Evolutionary conservation across 2,888 invertebrate genomes (phyloP), one percentile per base, ranked within the genome.

Genomic region (Trichogramma evanescens): DNA sequence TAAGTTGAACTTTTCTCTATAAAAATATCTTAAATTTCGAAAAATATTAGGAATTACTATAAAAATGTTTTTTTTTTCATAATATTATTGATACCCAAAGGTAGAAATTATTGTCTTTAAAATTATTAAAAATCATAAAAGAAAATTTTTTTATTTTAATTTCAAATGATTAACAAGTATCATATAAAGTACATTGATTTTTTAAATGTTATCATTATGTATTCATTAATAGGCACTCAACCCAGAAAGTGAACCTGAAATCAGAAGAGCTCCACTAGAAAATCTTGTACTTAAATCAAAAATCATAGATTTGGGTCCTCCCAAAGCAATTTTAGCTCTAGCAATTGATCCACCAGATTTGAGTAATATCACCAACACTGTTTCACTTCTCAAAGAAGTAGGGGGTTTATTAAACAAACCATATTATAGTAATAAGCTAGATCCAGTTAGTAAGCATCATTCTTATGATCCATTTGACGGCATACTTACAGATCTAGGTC

Each of bases 341-440:
- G 91, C 95, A 1, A 81, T 97, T 76, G 88, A 92, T 70, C 93
- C 95, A 10, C 97, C 97, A 0, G 86, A 91, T 74, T 80, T 93
- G 45, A 82, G 83, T 38, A 91, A 92, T 72, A 89, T 97, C 67
- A 85, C 87, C 63, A 83, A 86, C 58, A 93, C 95, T 0, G 83
- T 96, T 65, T 82, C 93, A n/a, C 80, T 86, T 48, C 80, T 97
- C 4, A 96, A 95, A 81, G 92, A 91, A 82, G 80, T 86, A n/a
- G 94, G 95, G 6, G 95, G 89, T 0, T 74, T 96, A 6, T 26
- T 70, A 1, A 83, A 87, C 60, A 83, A 83, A 43, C 84, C 83
- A 0, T 74, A 82, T 0, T 79, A 84, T 46, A 72, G 77, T 38
- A 82, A 82, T 73, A 74, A 78, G 0, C 26, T 3, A 26, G 95